Conservation (phyloP, 1,140 invertebrate species). For the Helicoverpa zea region DNA sequence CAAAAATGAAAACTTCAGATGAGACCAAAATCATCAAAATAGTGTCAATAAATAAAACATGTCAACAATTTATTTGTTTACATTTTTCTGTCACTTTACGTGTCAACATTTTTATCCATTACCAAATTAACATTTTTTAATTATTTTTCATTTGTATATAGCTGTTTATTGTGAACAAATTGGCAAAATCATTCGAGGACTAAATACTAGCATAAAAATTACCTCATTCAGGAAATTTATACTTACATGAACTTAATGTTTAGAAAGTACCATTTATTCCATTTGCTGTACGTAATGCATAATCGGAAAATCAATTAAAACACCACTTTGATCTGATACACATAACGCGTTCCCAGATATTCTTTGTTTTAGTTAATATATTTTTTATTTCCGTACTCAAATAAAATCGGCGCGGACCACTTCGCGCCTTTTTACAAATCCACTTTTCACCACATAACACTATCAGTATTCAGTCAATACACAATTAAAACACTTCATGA, state of each 20-base stretch:
- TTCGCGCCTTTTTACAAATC: slow-evolving; percentile 82
- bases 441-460: slow-evolving; percentile 61
- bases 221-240: slow-evolving; percentile 25
- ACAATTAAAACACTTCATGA: slow-evolving; percentile 49
- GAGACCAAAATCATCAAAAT: not conserved
- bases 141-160: not conserved
- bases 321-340: slow-evolving; percentile 3
- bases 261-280: slow-evolving; percentile 43
- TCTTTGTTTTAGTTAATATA: slow-evolving; percentile 55
- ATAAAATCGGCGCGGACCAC: slow-evolving; percentile 57
- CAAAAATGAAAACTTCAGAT: not conserved
- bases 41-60: slow-evolving; percentile 11
- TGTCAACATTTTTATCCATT: not conserved
- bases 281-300: slow-evolving; percentile 40
- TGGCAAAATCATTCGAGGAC: not conserved
- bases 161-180: no score
- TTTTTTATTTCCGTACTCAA: slow-evolving; percentile 61
- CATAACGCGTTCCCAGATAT: slow-evolving; percentile 34
- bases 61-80: slow-evolving; percentile 42
- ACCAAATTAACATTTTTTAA: not conserved
- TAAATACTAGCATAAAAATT: slow-evolving; percentile 18
- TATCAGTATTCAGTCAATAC: slow-evolving; percentile 19
- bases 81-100: slow-evolving; percentile 45
- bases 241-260: slow-evolving; percentile 74
- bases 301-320: slow-evolving; percentile 19